Percentiles rank a stretch among this genome's conserved stretches.
Conservation (phyloP, 2,888 invertebrate species). For the Parnassius glacialis region DNA sequence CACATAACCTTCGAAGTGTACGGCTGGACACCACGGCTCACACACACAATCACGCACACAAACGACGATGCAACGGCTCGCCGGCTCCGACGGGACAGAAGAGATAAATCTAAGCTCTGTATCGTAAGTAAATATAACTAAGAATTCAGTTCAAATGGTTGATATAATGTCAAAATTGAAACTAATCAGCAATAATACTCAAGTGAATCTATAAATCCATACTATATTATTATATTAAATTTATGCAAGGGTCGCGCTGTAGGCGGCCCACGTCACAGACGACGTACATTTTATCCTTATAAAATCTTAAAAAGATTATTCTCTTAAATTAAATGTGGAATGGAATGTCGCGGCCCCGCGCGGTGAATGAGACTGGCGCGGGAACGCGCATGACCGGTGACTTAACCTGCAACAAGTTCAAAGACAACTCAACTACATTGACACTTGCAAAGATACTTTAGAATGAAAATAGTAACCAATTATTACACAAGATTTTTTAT, state of each 20-base stretch:
- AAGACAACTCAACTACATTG: neutral
- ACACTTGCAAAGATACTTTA: too few relatives aligned
- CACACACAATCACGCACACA: conserved; percentile 32
- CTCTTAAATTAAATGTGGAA: conserved; percentile 79
- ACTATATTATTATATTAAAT: conserved; percentile 78
- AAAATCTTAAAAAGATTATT: conserved; percentile 73
- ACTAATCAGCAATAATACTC: conserved; percentile 79
- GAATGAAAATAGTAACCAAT: too few relatives aligned
- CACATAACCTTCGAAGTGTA: conserved; percentile 43
- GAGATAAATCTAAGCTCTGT: conserved; percentile 58
- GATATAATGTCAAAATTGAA: conserved; percentile 62
- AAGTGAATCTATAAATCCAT: conserved; percentile 76
- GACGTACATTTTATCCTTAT: conserved; percentile 66
- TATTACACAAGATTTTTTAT: too few relatives aligned
- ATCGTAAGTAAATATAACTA: conserved; percentile 59
- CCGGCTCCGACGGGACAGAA: conserved; percentile 38
- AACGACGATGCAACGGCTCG: conserved; percentile 32
- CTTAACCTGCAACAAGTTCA: conserved; percentile 72
- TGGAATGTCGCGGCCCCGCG: conserved; percentile 78
- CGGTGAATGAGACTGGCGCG: conserved; percentile 53
- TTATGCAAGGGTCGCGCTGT: conserved; percentile 57
- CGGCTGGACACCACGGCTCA: conserved; percentile 39
- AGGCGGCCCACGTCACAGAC: conserved; percentile 54
- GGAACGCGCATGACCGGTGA: conserved; percentile 74
- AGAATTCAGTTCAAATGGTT: conserved; percentile 64